A percentile compares a stretch with the other conserved stretches of the same genome.
Evolutionary conservation across 2,113 vertebrate species (phyloP).

Genomic region (Hemiprocne comata): DNA sequence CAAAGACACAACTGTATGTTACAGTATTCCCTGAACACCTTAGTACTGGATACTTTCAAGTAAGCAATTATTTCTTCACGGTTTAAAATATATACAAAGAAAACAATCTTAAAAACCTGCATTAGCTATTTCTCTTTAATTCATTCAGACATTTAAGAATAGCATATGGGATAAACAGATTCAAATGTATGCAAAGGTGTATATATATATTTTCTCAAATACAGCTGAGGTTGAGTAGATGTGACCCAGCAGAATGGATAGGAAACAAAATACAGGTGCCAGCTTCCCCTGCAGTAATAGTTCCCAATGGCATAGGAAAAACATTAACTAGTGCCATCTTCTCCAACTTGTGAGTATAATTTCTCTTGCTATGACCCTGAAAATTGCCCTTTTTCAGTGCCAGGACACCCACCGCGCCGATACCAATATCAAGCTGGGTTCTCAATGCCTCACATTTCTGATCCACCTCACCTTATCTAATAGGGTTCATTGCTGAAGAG

Average conservation of each 20-base stretch:
- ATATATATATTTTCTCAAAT: slow-evolving; percentile 20
- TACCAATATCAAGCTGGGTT: not conserved
- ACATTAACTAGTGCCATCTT: not conserved
- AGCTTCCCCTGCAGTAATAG: not conserved
- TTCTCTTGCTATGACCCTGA: not conserved
- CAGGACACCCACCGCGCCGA: not conserved
- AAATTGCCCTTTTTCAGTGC: not conserved
- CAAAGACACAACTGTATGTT: not conserved
- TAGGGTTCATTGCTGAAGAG: not conserved
- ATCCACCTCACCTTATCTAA: not conserved
- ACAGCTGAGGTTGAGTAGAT: slow-evolving; percentile 6
- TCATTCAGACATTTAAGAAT: slow-evolving; percentile 8
- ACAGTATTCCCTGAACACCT: not conserved
- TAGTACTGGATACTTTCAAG: not conserved
- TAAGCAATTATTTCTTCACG: not conserved
- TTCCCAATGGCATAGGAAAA: not conserved
- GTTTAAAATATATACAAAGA: not conserved
- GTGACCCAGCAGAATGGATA: not conserved
- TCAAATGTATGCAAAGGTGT: slow-evolving; percentile 36
- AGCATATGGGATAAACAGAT: not conserved
- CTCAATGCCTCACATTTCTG: not conserved
- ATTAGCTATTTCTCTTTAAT: not conserved
- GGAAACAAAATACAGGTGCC: not conserved
- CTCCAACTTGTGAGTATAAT: not conserved
- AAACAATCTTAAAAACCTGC: not conserved